Conservation (phyloP, 2,113 vertebrate species). For the Piprites chloris region DNA sequence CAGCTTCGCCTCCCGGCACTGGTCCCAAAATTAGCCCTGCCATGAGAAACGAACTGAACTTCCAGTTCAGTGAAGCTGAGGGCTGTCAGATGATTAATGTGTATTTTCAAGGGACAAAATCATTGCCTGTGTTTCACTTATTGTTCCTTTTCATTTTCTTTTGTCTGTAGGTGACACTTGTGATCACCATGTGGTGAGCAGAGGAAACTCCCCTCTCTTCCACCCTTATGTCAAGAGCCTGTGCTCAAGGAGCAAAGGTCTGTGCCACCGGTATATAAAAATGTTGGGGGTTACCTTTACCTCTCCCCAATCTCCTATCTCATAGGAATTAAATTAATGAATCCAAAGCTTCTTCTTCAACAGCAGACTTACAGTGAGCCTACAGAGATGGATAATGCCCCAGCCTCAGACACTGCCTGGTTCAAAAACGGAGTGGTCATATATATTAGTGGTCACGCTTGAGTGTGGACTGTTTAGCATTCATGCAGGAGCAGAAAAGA, state of each 20-base stretch:
- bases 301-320: not conserved
- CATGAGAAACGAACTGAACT: not conserved
- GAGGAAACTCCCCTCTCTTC: slow-evolving; percentile 33
- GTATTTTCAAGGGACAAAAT: not conserved
- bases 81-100: not conserved
- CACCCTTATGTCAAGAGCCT: not conserved
- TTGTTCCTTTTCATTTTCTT: slow-evolving; percentile 32
- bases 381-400: not conserved
- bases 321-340: not conserved
- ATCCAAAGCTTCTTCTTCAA: not conserved
- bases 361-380: too few relatives aligned
- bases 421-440: rapidly evolving
- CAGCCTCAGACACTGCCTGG: not conserved
- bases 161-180: slow-evolving; percentile 49
- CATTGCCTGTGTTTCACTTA: not conserved
- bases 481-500: not conserved
- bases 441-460: not conserved
- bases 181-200: slow-evolving; percentile 35
- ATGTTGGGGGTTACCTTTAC: not conserved
- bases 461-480: rapidly evolving
- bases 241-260: not conserved
- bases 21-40: not conserved
- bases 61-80: not conserved
- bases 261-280: not conserved
- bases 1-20: not conserved